These are phyloP conservation scores for Holacanthus passer DNA, from an alignment of 2,113 vertebrate species.

Conservation along the genomic window DNA sequence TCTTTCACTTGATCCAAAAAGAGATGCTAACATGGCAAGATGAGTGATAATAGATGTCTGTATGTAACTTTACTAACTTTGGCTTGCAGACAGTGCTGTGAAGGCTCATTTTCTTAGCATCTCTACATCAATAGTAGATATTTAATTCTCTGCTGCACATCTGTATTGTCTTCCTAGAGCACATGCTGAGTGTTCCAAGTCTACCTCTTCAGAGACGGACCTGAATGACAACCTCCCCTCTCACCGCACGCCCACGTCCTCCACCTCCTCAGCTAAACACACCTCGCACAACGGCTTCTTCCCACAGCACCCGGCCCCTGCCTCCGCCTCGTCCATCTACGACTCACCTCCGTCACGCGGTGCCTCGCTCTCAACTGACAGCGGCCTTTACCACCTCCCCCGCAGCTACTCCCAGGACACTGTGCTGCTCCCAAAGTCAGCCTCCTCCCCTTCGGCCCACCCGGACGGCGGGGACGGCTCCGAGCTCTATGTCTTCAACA, in stretches of 20 bases:
- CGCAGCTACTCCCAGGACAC: slow-evolving; percentile 96
- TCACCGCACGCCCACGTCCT: slow-evolving; percentile 87
- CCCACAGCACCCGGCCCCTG: slow-evolving; percentile 83
- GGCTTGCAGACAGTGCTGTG: slow-evolving; percentile 25
- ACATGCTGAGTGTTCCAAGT: slow-evolving; percentile 90
- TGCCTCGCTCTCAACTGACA: slow-evolving; percentile 85
- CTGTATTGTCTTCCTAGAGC: slow-evolving; percentile 79
- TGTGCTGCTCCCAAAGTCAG: slow-evolving; percentile 89
- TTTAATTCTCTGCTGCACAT: slow-evolving; percentile 28
- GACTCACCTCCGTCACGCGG: slow-evolving; percentile 91
- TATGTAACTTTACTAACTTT: slow-evolving; percentile 28
- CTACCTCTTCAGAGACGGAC: slow-evolving; percentile 96
- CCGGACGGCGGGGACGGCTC: slow-evolving; percentile 84
- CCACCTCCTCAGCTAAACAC: slow-evolving; percentile 86
- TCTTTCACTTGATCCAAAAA: slow-evolving; percentile 17
- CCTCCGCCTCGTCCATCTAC: slow-evolving; percentile 87
- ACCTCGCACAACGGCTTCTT: slow-evolving; percentile 93
- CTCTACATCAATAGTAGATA: slow-evolving; percentile 1
- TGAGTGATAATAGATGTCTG: slow-evolving; percentile 12
- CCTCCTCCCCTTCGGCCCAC: slow-evolving; percentile 83
- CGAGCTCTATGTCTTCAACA: slow-evolving; percentile 91
- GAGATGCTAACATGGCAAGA: slow-evolving; percentile 9
- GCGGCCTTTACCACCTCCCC: slow-evolving; percentile 92
- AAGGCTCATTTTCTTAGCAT: background rate
- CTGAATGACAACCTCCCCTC: slow-evolving; percentile 95